Base-by-base conservation (phyloP, 1,140 invertebrate genomes). In the Coptotermes formosanus region DNA sequence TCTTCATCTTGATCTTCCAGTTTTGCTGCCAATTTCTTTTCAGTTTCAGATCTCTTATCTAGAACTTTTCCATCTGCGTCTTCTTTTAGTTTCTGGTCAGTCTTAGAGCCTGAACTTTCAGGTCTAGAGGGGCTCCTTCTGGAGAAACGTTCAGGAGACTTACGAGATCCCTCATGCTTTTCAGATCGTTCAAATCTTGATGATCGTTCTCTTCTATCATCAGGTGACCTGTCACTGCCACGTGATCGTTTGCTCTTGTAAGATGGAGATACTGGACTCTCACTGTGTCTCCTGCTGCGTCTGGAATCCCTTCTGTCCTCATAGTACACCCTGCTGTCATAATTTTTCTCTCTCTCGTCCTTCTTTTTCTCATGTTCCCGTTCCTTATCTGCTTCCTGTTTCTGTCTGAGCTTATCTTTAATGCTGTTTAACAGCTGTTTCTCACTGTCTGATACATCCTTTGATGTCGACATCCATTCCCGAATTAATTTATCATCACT, bases 1-100 rank as follows among this genome's bases (percentile, higher is more conserved):
- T 89, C 88, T 64, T 91, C 90, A 3, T 81, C 25, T n/a, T 85
- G 92, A 48, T 91, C 92, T 88, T 92, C 85, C 16, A 45, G 14
- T 32, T 85, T 59, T 64, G 43, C 21, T 64, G 64, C 64, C 19
- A 52, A 52, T 30, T 48, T 52, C 43, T 69, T 59, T 19, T 45
- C 45, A 55, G 16, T 48, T 84, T 52, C 45, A 64, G 84, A 38
- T 43, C 83, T 75, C 21, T 82, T 43, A 30, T 44, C 43, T 55
- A 21, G 30, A 45, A 45, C 16, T 21, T 44, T 81, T 82, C 69
- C 64, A 23, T 87, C 86, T 23, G 32, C 7, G 6, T 59, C 59
- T 55, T 83, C 45, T n/a, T 83, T 86, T 9, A 16, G n/a, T 30
- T 75, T 75, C 25, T 25, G 6, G 14, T 75, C 64, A 3, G 64